phyloP scores from a whole-genome alignment of 2,113 vertebrate species.

The Antechinus flavipes region DNA sequence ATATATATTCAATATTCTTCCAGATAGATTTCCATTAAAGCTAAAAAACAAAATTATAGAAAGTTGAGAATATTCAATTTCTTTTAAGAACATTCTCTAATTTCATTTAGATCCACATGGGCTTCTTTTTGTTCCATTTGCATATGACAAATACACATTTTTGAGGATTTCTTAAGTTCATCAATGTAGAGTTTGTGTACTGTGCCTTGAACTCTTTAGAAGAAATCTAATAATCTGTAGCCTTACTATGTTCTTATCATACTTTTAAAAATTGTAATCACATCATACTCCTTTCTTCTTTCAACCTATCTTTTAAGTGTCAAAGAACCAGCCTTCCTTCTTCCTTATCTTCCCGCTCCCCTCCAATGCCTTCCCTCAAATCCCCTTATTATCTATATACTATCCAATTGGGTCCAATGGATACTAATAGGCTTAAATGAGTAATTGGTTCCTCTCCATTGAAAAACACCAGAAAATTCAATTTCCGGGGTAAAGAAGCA shows the following conservation, averaged over 20 bases:
- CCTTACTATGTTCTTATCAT: not conserved
- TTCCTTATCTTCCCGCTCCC: not conserved
- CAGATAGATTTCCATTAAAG: not conserved
- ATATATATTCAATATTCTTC: not conserved
- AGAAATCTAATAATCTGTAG: not conserved
- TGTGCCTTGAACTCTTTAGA: not conserved
- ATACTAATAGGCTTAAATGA: conserved; percentile 69
- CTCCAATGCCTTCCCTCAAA: not conserved
- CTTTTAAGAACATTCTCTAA: not conserved
- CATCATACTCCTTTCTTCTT: not conserved
- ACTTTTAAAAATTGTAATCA: not conserved
- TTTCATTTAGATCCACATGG: not conserved
- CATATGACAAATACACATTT: not conserved
- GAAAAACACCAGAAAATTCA: conserved; percentile 61
- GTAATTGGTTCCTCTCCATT: conserved; percentile 65
- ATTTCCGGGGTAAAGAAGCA: conserved; percentile 69
- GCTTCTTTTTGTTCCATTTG: not conserved
- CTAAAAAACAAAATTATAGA: not conserved
- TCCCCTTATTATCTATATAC: not conserved
- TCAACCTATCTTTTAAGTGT: not conserved
- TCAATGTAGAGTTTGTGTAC: not conserved
- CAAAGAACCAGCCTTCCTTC: not conserved
- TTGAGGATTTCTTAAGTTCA: not conserved
- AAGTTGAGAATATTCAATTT: not conserved
- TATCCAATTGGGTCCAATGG: conserved; percentile 59